Conservation (phyloP, 2,113 vertebrate genomes). For the Pygathrix nemaeus region DNA sequence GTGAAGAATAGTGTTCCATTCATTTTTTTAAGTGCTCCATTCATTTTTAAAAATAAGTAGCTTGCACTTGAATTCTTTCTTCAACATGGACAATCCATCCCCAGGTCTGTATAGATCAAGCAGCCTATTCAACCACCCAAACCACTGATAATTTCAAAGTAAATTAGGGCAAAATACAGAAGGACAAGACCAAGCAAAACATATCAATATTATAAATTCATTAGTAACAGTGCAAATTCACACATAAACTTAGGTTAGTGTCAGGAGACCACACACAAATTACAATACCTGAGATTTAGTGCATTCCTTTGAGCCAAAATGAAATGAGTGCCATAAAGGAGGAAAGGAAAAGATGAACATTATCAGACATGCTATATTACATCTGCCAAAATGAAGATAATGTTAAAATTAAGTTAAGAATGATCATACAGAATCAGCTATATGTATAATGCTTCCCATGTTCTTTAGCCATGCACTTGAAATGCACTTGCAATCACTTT, state of each 20-base stretch:
- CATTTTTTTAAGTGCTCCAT: background rate
- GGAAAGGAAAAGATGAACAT: constrained; percentile 94
- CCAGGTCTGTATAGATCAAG: background rate
- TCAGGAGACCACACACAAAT: constrained; percentile 86
- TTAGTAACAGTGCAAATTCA: constrained; percentile 77
- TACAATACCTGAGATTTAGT: constrained; percentile 98
- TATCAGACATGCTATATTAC: constrained; percentile 90
- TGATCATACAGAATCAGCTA: constrained; percentile 47
- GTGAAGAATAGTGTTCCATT: background rate
- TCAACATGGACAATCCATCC: background rate
- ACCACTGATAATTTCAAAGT: background rate
- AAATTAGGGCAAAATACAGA: constrained; percentile 41
- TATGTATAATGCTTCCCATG: background rate
- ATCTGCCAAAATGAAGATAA: constrained; percentile 83
- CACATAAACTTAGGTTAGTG: constrained; percentile 72
- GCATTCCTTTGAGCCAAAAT: constrained; percentile 96
- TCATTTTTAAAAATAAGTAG: constrained; percentile 9
- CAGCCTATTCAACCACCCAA: background rate
- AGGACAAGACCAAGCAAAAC: constrained; percentile 58
- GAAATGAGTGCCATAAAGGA: constrained; percentile 92
- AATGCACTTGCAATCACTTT: constrained; percentile 67
- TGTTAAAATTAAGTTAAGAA: constrained; percentile 78
- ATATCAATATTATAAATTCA: constrained; percentile 59
- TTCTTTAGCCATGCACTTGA: constrained; percentile 73
- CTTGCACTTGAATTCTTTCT: background rate